These are phyloP conservation scores for Arothron firmamentum DNA, from an alignment of 2,113 vertebrate species.

Conservation along the genomic window DNA sequence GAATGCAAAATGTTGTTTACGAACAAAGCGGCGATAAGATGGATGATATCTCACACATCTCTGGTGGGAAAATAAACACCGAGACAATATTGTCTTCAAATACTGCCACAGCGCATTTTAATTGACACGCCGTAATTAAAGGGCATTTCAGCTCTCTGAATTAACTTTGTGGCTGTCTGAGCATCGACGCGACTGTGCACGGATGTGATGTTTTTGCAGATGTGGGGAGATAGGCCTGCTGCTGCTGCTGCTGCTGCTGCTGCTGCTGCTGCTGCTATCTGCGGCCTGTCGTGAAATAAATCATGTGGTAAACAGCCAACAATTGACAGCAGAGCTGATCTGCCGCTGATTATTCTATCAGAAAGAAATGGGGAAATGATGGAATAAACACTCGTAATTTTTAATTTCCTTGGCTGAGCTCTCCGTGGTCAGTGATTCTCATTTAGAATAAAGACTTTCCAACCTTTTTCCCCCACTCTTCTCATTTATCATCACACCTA, in stretches of 20 bases:
- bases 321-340: slow-evolving; percentile 30
- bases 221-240: slow-evolving; percentile 1
- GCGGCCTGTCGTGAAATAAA: slow-evolving; percentile 21
- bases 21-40: neutral
- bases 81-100: slow-evolving; percentile 1
- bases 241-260: neutral
- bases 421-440: slow-evolving; percentile 23
- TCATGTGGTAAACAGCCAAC: slow-evolving; percentile 22
- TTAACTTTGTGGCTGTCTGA: slow-evolving; percentile 1
- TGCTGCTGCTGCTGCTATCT: neutral
- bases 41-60: neutral
- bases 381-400: slow-evolving; percentile 24
- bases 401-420: slow-evolving; percentile 36
- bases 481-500: slow-evolving; percentile 35
- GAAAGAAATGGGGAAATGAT: slow-evolving; percentile 14
- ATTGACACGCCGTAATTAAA: slow-evolving; percentile 17
- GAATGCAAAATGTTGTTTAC: neutral
- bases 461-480: slow-evolving; percentile 14
- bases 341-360: slow-evolving; percentile 31
- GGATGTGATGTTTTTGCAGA: slow-evolving; percentile 6
- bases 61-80: neutral
- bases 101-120: slow-evolving; percentile 7
- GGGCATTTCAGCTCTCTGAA: slow-evolving; percentile 2
- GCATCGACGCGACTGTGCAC: neutral
- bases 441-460: slow-evolving; percentile 36